Evolutionary conservation across 2,888 invertebrate species (phyloP), one percentile per base, ranked within the genome.

Genomic region (Beris morrisii): DNA sequence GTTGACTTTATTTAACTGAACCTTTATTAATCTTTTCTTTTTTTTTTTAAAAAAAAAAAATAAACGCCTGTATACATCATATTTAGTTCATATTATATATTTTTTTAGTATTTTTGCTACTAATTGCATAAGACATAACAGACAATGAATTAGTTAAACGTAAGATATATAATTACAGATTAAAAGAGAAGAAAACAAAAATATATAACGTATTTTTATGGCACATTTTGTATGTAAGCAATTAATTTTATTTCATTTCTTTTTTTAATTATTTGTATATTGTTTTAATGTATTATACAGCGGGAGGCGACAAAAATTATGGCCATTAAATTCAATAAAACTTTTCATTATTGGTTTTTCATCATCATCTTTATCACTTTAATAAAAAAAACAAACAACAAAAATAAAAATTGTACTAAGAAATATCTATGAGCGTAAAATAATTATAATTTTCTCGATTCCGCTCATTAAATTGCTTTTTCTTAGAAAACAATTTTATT

Each of bases 161-260:
- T 61, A 61, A 61, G 61, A 50, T 61, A 61, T 61, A 61, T 50
- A 32, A 59, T 22, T 38, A 15, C 50, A 61, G 38, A 61, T 22
- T 38, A 38, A 5, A 38, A 38, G 9, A 38, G 9, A 38, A 61
- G 31, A 38, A 61, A 52, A 48, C 52, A 55, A 54, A 63, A 50
- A 63, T 54, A 64, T 55, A 48, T 67, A 50, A 56, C 58, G 57
- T 65, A 57, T 32, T 44, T 65, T 58, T 64, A 64, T 67, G 64
- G 67, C 67, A 67, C 57, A 64, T 64, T 67, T 67, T 67, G 45
- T 67, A 64, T 57, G 64, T 64, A 67, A 67, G 64, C 50, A 61
- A 61, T 61, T 61, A 50, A 46, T 22, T 45, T 58, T 45, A 7
- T 38, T 7, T 38, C 9, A 38, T 38, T 38, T 38, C 3, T 38